Evolutionary conservation across 2,113 vertebrate genomes (phyloP).

Genomic region (Nibea coibor): DNA sequence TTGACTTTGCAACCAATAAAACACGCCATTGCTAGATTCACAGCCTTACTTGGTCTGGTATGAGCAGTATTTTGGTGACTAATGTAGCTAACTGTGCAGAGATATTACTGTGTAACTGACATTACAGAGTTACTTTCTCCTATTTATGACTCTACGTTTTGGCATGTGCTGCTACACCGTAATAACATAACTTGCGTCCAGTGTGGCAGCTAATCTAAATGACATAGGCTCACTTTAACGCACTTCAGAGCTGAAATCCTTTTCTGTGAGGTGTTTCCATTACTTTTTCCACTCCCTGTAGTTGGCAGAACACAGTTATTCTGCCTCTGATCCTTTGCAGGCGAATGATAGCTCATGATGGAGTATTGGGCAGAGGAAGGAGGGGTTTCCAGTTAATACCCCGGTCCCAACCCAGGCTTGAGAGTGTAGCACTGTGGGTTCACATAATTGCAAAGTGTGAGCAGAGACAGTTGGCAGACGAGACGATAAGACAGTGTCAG

Average conservation of each 20-base stretch:
- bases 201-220: neutral
- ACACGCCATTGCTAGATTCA: neutral
- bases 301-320: slow-evolving; percentile 2
- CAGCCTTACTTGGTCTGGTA: neutral
- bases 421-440: slow-evolving; percentile 60
- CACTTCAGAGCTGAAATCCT: neutral
- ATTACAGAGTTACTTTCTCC: too few relatives aligned
- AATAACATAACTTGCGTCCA: neutral
- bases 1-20: neutral
- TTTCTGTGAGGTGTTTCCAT: slow-evolving; percentile 3
- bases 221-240: neutral
- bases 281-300: neutral
- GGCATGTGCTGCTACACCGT: neutral
- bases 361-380: neutral
- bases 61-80: neutral
- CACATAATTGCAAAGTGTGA: slow-evolving; percentile 77
- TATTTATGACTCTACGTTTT: neutral
- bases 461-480: slow-evolving; percentile 71
- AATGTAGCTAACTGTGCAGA: neutral
- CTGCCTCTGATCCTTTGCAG: slow-evolving; percentile 7
- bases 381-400: slow-evolving; percentile 25
- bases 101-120: neutral
- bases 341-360: slow-evolving; percentile 1
- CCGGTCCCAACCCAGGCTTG: slow-evolving; percentile 27
- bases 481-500: slow-evolving; percentile 66